Base-by-base conservation (phyloP, 2,797 vertebrate genomes). In the Percopsis omiscomaycus region DNA sequence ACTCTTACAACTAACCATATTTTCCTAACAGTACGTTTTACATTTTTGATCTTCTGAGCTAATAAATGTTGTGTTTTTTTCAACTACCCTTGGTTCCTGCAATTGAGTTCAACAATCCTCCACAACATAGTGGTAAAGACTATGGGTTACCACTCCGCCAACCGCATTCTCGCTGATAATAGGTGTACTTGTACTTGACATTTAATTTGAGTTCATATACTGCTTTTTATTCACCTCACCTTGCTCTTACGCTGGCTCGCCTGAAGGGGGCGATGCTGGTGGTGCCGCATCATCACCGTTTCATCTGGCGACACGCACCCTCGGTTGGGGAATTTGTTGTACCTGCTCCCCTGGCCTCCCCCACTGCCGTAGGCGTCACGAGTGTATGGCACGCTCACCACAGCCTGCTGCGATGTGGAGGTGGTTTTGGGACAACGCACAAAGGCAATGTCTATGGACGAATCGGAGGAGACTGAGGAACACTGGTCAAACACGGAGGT, bases 361-460 rank as follows among this genome's bases (percentile, higher is more conserved):
- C 79, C 73, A 2, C 57, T 78, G 44, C 73, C 83, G 58, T 95
- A 94, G 0, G 93, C 88, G 22, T 95, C 93, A n/a, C 76, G 62
- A 32, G 88, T 70, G 1, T 77, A 61, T 0, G 75, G 69, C 9
- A 82, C 73, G 1, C 78, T 85, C 1, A 78, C 82, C 47, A 75
- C 69, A 0, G 73, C 48, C 0, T 77, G 80, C 53, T 82, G 95
- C 70, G 87, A 89, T 0, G 15, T 74, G 0, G 65, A 88, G 54
- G 88, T 93, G 88, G 80, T 90, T 92, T 94, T 93, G 1, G 95
- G 94, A 74, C 94, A 94, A 74, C 77, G 90, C 53, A 97, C 93
- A 57, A 98, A 98, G 72, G 96, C 95, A 48, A 98, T 97, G 79
- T 98, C 97, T 37, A 97, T 91, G 84, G 96, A 98, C 73, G 96